phyloP scores from a whole-genome alignment of 2,888 invertebrate species.

The Ceriagrion tenellum region DNA sequence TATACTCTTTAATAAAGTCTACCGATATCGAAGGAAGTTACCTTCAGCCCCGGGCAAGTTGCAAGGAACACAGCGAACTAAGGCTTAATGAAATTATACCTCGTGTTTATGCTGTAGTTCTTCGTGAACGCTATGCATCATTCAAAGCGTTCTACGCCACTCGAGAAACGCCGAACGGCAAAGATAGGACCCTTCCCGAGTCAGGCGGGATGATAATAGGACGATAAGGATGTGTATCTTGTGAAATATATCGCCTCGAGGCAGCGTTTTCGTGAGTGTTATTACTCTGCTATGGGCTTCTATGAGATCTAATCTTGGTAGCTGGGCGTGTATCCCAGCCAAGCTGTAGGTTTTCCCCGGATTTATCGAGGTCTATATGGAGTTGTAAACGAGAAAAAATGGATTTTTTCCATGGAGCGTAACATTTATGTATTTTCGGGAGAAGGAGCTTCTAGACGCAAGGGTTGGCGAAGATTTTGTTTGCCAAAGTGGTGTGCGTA shows the following conservation, averaged over 20 bases:
- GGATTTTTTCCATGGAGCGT: background rate
- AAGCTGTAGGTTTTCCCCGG: background rate
- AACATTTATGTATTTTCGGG: background rate
- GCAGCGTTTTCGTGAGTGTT: background rate
- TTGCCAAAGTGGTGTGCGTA: background rate
- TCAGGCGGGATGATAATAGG: background rate
- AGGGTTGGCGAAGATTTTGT: background rate
- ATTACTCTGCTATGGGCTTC: constrained; percentile 26
- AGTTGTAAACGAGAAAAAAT: background rate
- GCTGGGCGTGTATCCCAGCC: background rate
- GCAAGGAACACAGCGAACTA: background rate
- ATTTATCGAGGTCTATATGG: background rate
- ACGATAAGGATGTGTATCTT: background rate
- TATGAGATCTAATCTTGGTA: constrained; percentile 16
- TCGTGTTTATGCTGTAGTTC: background rate
- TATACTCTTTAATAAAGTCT: too few species aligned
- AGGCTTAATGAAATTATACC: background rate
- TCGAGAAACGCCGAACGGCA: background rate
- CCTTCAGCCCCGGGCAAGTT: background rate
- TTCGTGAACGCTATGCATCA: background rate
- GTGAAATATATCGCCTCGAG: background rate
- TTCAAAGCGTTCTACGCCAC: background rate
- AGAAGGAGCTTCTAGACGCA: background rate
- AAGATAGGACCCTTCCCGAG: background rate
- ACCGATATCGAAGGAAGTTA: too few species aligned